A percentile compares a stretch with the other conserved stretches of the same genome.
Conservation (phyloP, 2,797 vertebrate genomes). For the Danio choprae region DNA sequence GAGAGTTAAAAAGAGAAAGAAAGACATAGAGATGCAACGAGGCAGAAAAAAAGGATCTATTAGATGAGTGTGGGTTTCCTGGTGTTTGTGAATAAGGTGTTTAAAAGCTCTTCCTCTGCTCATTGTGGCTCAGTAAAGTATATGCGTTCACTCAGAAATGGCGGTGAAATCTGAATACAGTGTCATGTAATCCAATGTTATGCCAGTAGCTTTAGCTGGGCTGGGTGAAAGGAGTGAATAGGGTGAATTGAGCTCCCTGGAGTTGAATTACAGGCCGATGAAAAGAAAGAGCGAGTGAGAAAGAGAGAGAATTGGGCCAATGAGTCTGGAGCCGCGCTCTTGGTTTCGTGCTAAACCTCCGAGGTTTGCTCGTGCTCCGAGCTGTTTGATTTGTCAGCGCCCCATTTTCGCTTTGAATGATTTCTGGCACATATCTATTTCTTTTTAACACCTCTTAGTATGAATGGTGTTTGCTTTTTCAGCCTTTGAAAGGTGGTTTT, state of each 20-base stretch:
- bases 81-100: constrained; percentile 42
- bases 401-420: constrained; percentile 10
- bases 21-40: background rate
- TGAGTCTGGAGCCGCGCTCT: constrained; percentile 32
- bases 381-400: background rate
- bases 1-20: background rate
- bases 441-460: background rate
- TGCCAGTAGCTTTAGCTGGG: constrained; percentile 37
- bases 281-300: constrained; percentile 40
- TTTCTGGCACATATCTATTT: background rate
- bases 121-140: constrained; percentile 25
- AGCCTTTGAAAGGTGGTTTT: background rate
- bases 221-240: constrained; percentile 41
- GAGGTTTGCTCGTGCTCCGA: background rate
- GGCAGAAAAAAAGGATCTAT: background rate
- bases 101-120: constrained; percentile 15
- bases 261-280: constrained; percentile 56
- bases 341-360: constrained; percentile 3
- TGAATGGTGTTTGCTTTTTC: background rate
- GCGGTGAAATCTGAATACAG: constrained; percentile 36
- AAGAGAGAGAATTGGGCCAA: constrained; percentile 12
- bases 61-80: constrained; percentile 29
- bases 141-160: constrained; percentile 19
- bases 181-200: constrained; percentile 49
- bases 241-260: constrained; percentile 44